These are phyloP conservation scores for Chironomus striatipennis DNA, from an alignment of 1,140 invertebrate genomes.

Conservation along the genomic window DNA sequence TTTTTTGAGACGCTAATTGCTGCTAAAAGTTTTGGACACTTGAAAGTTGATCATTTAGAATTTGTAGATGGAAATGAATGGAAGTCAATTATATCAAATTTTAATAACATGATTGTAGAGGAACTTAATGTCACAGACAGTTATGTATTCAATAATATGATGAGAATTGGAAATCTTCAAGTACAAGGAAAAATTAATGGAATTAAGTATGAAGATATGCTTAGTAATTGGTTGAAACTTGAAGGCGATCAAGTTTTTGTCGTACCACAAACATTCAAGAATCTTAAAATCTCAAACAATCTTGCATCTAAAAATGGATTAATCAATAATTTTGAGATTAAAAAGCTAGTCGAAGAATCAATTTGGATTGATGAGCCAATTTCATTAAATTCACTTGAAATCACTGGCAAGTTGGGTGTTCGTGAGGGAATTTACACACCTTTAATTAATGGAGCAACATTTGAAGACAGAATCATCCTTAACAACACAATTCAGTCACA, in stretches of 20 bases:
- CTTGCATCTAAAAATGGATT: conserved; percentile 30
- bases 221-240: conserved; percentile 31
- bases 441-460: background rate
- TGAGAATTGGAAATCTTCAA: conserved; percentile 32
- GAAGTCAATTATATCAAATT: conserved; percentile 30
- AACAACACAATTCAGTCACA: background rate
- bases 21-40: conserved; percentile 20
- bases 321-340: conserved; percentile 38
- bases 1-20: background rate
- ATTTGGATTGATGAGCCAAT: conserved; percentile 39
- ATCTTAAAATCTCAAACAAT: conserved; percentile 31
- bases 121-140: conserved; percentile 29
- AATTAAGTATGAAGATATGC: conserved; percentile 30
- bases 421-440: background rate
- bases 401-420: conserved; percentile 32
- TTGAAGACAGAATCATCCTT: background rate
- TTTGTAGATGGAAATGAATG: conserved; percentile 25
- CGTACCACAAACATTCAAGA: conserved; percentile 31
- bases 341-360: conserved; percentile 34
- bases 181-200: conserved; percentile 33
- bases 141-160: conserved; percentile 35
- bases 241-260: conserved; percentile 31
- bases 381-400: conserved; percentile 34
- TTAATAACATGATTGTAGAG: conserved; percentile 33
- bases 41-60: conserved; percentile 12